Evolutionary conservation across 2,113 vertebrate species (phyloP).

Genomic region (Sander vitreus): DNA sequence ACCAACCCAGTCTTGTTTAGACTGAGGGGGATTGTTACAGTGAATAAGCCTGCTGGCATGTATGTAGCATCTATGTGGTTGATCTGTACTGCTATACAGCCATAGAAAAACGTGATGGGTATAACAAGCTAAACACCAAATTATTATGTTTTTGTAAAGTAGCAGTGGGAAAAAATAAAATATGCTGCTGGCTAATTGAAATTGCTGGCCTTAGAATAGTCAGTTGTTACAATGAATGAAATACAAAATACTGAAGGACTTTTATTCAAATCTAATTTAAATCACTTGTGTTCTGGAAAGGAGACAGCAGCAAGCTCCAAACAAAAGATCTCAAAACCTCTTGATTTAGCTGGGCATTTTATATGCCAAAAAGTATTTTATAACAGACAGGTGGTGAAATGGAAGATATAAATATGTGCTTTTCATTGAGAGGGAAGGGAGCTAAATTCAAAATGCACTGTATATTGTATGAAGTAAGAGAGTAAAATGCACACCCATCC

Average conservation of each 20-base stretch:
- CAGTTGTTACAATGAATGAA: conserved; percentile 3
- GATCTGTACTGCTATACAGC: not conserved
- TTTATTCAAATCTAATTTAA: conserved; percentile 15
- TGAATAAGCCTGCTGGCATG: conserved; percentile 20
- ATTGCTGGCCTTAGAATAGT: not conserved
- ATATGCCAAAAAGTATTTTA: conserved; percentile 29
- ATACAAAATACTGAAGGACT: not conserved
- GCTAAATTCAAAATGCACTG: conserved; percentile 41
- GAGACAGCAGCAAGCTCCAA: not conserved
- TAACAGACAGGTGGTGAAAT: conserved; percentile 33
- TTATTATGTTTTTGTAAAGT: not conserved
- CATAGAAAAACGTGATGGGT: not conserved
- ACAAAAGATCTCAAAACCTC: conserved; percentile 21
- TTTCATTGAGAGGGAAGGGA: conserved; percentile 32
- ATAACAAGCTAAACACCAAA: not conserved
- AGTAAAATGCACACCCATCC: conserved; percentile 42
- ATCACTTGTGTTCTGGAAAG: not conserved
- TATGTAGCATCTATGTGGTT: conserved; percentile 4
- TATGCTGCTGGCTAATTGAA: not conserved
- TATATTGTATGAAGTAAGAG: conserved; percentile 55
- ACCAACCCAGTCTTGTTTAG: not conserved
- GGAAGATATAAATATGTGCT: conserved; percentile 34
- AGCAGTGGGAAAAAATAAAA: not conserved
- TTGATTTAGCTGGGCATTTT: conserved; percentile 21
- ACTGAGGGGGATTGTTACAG: not conserved